A percentile compares a stretch with the other conserved stretches of the same genome.
These are phyloP conservation scores for Uropsilus gracilis DNA, from an alignment of 2,113 vertebrate genomes.

Conservation along the genomic window DNA sequence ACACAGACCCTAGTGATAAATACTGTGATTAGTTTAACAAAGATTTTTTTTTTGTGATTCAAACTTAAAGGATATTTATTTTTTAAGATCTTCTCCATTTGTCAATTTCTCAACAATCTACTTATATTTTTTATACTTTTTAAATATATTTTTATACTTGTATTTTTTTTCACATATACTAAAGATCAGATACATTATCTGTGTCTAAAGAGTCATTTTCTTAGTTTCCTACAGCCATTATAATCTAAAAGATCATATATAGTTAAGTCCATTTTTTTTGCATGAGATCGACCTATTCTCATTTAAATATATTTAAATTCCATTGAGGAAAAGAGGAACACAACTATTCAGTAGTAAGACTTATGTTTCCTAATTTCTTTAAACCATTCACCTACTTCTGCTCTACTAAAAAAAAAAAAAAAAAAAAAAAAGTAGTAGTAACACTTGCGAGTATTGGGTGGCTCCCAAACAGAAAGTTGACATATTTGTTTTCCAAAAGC, in stretches of 20 bases:
- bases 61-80: not conserved
- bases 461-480: constrained; percentile 33
- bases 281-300: not conserved
- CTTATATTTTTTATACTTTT: too few relatives aligned
- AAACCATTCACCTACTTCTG: constrained; percentile 42
- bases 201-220: not conserved
- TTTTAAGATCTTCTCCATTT: not conserved
- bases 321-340: constrained; percentile 61
- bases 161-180: too few relatives aligned
- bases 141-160: too few relatives aligned
- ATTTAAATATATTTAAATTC: constrained; percentile 58
- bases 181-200: not conserved
- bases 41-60: not conserved
- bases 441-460: not conserved
- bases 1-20: not conserved
- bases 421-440: not conserved
- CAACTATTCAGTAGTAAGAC: constrained; percentile 4
- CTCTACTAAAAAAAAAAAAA: constrained; percentile 62
- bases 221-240: not conserved
- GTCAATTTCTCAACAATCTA: not conserved
- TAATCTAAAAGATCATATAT: not conserved
- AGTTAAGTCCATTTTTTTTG: not conserved
- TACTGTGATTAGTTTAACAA: not conserved
- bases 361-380: constrained; percentile 50
- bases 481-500: not conserved